Percentiles rank a stretch among this genome's conserved stretches.
Conservation (phyloP, 1,140 invertebrate genomes). For the Acromyrmex heyeri region DNA sequence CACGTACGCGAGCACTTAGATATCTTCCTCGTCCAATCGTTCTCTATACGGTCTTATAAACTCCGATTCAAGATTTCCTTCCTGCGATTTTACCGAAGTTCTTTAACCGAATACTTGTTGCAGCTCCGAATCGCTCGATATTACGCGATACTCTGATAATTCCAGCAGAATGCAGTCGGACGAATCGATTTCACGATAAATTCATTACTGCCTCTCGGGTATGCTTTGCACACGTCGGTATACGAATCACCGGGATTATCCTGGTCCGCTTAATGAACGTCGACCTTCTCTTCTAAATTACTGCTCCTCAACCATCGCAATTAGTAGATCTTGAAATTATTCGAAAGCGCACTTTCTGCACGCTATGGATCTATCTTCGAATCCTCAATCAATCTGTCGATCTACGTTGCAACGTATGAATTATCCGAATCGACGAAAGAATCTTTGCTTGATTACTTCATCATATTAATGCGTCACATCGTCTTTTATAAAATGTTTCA, state of each 20-base stretch:
- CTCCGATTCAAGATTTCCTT: not conserved
- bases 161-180: slow-evolving; percentile 32
- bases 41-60: not conserved
- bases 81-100: not conserved
- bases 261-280: not conserved
- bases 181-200: slow-evolving; percentile 45
- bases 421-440: not conserved
- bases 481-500: not conserved
- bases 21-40: not conserved
- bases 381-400: not conserved
- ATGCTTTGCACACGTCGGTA: not conserved
- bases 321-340: not conserved
- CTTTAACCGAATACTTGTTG: slow-evolving; percentile 1
- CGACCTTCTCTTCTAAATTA: not conserved
- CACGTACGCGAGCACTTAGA: not conserved
- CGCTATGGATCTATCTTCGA: no score
- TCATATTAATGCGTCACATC: not conserved
- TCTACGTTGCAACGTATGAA: not conserved
- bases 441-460: not conserved
- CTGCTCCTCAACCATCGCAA: not conserved
- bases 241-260: not conserved
- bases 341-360: slow-evolving; percentile 31
- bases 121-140: not conserved
- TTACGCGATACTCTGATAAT: slow-evolving; percentile 39
- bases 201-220: slow-evolving; percentile 1